These are phyloP conservation scores for Dolomedes plantarius DNA, from an alignment of 2,888 invertebrate genomes.

Conservation along the genomic window DNA sequence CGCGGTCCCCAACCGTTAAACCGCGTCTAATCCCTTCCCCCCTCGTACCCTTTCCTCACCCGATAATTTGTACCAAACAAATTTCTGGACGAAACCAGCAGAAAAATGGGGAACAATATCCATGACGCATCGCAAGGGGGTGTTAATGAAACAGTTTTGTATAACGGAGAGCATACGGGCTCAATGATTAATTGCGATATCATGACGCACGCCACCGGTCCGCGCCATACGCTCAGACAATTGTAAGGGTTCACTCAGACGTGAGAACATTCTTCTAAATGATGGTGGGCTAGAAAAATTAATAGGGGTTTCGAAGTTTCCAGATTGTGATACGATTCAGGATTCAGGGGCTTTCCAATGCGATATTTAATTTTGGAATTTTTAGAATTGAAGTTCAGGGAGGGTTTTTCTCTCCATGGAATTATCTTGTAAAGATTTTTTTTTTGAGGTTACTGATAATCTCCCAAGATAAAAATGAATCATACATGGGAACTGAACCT, in stretches of 20 bases:
- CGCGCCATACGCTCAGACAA: not conserved
- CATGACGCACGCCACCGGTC: not conserved
- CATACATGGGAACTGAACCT: too few species aligned
- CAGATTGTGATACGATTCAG: not conserved
- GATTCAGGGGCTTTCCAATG: not conserved
- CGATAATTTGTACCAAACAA: conserved; percentile 1
- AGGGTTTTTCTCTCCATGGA: too few species aligned
- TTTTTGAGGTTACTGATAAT: too few species aligned
- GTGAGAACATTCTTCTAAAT: not conserved
- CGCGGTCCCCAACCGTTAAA: too few species aligned
- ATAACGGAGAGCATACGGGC: not conserved
- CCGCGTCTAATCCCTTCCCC: too few species aligned
- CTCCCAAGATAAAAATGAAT: too few species aligned
- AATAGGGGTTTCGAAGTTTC: not conserved
- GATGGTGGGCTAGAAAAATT: not conserved
- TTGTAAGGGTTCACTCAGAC: not conserved
- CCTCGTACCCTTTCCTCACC: not conserved
- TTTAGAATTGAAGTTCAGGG: too few species aligned
- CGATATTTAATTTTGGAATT: too few species aligned
- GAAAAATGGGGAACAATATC: conserved; percentile 4
- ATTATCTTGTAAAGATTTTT: too few species aligned
- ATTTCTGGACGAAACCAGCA: not conserved
- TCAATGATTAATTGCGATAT: not conserved
- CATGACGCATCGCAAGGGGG: not conserved
- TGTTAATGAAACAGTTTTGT: conserved; percentile 13